Percentiles rank a stretch among this genome's conserved stretches.
phyloP scores from a whole-genome alignment of 1,140 invertebrate species.

The Caenorhabditis remanei region DNA sequence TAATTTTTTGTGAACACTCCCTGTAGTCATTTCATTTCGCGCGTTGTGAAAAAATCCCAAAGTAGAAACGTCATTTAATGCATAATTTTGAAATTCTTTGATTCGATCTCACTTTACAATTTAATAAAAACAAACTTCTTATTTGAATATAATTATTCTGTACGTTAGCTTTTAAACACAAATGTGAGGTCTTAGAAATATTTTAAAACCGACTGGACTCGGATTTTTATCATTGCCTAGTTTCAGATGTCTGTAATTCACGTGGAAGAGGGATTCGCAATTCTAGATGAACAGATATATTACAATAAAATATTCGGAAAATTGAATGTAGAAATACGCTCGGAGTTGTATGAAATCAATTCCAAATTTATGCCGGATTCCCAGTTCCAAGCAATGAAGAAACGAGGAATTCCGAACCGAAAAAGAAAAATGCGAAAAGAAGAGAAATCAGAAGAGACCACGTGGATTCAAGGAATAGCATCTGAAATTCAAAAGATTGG shows the following conservation, averaged over 20 bases:
- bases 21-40: conserved; percentile 40
- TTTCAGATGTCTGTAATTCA: conserved; percentile 20
- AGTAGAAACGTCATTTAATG: background rate
- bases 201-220: background rate
- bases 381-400: conserved; percentile 55
- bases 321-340: background rate
- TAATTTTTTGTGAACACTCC: background rate
- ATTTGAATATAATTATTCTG: no score
- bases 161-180: background rate
- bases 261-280: conserved; percentile 25
- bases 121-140: background rate
- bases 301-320: conserved; percentile 62
- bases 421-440: conserved; percentile 13
- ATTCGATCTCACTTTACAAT: conserved; percentile 4
- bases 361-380: conserved; percentile 53
- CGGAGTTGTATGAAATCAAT: conserved; percentile 48
- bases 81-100: conserved; percentile 23
- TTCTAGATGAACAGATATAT: conserved; percentile 63
- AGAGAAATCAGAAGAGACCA: background rate
- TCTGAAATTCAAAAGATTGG: background rate
- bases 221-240: background rate
- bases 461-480: background rate
- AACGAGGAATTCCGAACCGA: conserved; percentile 52
- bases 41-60: conserved; percentile 1
- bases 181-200: background rate